Evolutionary conservation across 2,113 vertebrate genomes (phyloP).

Genomic region (Erinaceus europaeus): DNA sequence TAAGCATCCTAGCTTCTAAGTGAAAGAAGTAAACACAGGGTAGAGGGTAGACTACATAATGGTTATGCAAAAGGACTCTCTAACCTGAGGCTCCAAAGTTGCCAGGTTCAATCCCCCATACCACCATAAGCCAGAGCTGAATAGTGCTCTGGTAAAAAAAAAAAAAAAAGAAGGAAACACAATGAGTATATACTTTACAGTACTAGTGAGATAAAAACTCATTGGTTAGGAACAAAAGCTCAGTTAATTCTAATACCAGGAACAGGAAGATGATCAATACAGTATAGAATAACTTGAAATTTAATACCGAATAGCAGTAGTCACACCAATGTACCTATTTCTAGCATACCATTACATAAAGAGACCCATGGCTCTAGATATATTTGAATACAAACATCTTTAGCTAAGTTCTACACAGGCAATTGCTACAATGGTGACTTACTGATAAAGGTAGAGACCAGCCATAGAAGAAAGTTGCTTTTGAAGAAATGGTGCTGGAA

Average conservation of each 20-base stretch:
- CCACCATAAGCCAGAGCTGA: too few relatives aligned
- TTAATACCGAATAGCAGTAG: not conserved
- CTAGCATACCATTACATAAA: not conserved
- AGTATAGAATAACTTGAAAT: not conserved
- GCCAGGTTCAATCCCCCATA: too few relatives aligned
- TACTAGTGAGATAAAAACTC: not conserved
- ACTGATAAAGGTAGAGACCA: not conserved
- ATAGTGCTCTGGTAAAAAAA: too few relatives aligned
- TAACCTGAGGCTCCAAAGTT: too few relatives aligned
- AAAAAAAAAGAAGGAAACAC: not conserved
- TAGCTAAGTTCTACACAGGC: not conserved
- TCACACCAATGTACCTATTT: not conserved
- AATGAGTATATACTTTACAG: not conserved
- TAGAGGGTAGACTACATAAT: too few relatives aligned
- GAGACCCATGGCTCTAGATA: not conserved
- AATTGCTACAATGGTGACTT: not conserved
- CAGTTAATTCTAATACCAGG: not conserved
- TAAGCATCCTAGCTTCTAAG: not conserved
- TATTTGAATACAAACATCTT: not conserved
- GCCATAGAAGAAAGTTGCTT: not conserved
- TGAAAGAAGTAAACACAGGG: too few relatives aligned
- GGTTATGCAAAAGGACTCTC: too few relatives aligned
- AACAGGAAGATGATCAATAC: not conserved
- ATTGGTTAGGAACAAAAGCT: not conserved
- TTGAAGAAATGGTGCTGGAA: too few relatives aligned